phyloP scores from a whole-genome alignment of 23 tunicate species.

The Clavelina lepadiformis region DNA sequence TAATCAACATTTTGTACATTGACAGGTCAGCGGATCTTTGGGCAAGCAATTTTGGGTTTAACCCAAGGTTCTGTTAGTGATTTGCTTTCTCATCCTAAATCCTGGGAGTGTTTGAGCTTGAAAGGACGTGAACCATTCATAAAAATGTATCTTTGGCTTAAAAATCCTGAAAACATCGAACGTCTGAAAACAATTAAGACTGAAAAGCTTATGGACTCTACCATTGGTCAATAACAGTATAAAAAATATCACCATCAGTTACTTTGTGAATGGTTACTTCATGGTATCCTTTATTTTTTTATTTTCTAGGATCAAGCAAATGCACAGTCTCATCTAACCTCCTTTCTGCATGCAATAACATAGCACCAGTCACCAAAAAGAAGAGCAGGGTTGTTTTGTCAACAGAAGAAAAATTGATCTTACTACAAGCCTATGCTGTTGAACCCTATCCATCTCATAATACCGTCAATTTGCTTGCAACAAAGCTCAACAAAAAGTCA shows the following conservation, averaged over 20 bases:
- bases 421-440: conserved; percentile 31
- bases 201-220: conserved; percentile 24
- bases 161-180: conserved; percentile 40
- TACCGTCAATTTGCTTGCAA: conserved; percentile 39
- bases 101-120: conserved; percentile 43
- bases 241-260: too few relatives aligned
- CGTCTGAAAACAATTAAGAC: conserved; percentile 31
- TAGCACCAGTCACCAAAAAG: too few relatives aligned
- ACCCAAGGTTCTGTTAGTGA: conserved; percentile 69
- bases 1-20: too few relatives aligned
- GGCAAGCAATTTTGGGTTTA: conserved; percentile 56
- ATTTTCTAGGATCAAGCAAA: too few relatives aligned
- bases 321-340: too few relatives aligned
- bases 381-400: conserved; percentile 49
- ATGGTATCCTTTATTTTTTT: too few relatives aligned
- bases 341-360: too few relatives aligned
- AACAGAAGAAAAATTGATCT: conserved; percentile 30
- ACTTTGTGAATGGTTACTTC: too few relatives aligned
- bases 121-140: conserved; percentile 67
- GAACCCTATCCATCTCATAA: conserved; percentile 57
- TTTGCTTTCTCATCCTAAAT: conserved; percentile 44
- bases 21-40: conserved; percentile 58
- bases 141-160: conserved; percentile 60
- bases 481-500: conserved; percentile 36
- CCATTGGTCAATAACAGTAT: too few relatives aligned